These are phyloP conservation scores for Iphiclides podalirius DNA, from an alignment of 2,888 invertebrate species.

Conservation along the genomic window DNA sequence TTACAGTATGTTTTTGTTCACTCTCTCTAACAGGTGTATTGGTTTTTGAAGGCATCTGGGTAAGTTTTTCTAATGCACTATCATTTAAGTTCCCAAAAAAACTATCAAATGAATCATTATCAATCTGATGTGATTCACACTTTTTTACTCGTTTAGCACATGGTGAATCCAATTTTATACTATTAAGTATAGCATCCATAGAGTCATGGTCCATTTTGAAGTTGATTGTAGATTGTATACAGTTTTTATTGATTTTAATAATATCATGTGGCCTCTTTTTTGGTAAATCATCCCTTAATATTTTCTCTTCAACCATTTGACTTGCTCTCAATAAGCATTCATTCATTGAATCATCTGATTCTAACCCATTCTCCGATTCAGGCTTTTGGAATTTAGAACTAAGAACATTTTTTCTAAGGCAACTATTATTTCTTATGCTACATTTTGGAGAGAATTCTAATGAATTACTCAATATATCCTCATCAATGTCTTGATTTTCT, in stretches of 20 bases:
- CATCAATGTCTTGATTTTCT: constrained; percentile 55
- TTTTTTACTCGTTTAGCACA: constrained; percentile 46
- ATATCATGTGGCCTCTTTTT: constrained; percentile 41
- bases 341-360: constrained; percentile 76
- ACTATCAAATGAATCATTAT: constrained; percentile 74
- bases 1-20: constrained; percentile 2
- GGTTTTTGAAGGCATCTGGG: constrained; percentile 56
- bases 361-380: constrained; percentile 60
- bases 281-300: constrained; percentile 40
- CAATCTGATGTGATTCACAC: constrained; percentile 47
- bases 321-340: constrained; percentile 71
- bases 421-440: constrained; percentile 48
- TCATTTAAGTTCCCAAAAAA: constrained; percentile 69
- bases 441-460: constrained; percentile 62
- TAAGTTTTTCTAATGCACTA: constrained; percentile 61
- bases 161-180: constrained; percentile 62
- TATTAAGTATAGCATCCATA: constrained; percentile 63
- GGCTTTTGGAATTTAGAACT: constrained; percentile 65
- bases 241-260: constrained; percentile 29
- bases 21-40: not conserved
- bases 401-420: constrained; percentile 64
- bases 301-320: constrained; percentile 69
- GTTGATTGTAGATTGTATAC: constrained; percentile 35
- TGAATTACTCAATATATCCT: constrained; percentile 62
- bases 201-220: constrained; percentile 60